Conservation (phyloP, 2,888 invertebrate genomes). For the Eledone cirrhosa region DNA sequence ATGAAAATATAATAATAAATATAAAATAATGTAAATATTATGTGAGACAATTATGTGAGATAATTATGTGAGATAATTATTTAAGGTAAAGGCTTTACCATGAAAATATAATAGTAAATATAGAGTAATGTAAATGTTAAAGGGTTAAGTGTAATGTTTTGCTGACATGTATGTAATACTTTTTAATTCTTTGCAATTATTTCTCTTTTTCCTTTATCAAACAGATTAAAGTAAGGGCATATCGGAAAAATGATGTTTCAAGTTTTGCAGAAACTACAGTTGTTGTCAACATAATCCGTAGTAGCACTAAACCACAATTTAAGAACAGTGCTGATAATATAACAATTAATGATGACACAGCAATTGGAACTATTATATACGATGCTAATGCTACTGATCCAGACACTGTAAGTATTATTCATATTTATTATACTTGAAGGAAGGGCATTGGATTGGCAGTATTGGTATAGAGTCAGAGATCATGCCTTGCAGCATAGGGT, state of each 20-base stretch:
- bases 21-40: too few relatives aligned
- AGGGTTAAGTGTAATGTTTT: not conserved
- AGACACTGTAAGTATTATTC: slow-evolving; percentile 49
- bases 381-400: slow-evolving; percentile 55
- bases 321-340: slow-evolving; percentile 41
- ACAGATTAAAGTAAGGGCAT: slow-evolving; percentile 13
- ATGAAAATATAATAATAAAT: too few relatives aligned
- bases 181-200: not conserved
- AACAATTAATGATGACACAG: slow-evolving; percentile 48
- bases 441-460: too few relatives aligned
- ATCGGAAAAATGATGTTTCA: slow-evolving; percentile 33
- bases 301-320: slow-evolving; percentile 63
- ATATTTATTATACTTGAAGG: too few relatives aligned
- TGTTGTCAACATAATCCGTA: slow-evolving; percentile 51
- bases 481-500: too few relatives aligned
- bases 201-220: not conserved
- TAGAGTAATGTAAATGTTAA: too few relatives aligned
- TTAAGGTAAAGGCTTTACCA: too few relatives aligned
- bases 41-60: too few relatives aligned
- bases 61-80: too few relatives aligned
- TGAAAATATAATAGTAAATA: too few relatives aligned
- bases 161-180: not conserved
- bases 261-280: slow-evolving; percentile 38
- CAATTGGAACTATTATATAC: slow-evolving; percentile 45
- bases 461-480: too few relatives aligned